These are phyloP conservation scores for Brachionus paranguensis DNA, from an alignment of 1,140 invertebrate genomes.

Conservation along the genomic window DNA sequence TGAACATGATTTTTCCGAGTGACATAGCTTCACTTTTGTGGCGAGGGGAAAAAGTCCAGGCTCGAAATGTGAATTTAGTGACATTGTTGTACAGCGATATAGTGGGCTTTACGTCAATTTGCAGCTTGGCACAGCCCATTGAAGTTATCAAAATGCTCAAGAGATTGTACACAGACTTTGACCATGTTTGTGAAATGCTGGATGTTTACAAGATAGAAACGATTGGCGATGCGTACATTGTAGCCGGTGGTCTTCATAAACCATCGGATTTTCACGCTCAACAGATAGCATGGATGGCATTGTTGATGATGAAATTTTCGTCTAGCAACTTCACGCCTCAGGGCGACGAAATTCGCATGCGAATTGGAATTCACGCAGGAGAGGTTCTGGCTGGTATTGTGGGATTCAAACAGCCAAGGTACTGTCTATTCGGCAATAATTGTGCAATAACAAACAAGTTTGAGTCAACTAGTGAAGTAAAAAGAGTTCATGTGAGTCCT, in stretches of 20 bases:
- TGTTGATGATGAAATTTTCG: constrained; percentile 82
- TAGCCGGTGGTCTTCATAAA: constrained; percentile 60
- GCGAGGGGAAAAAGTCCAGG: constrained; percentile 80
- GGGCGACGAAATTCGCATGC: constrained; percentile 82
- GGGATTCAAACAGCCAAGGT: constrained; percentile 90
- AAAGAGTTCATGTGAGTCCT: background rate
- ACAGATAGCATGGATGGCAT: constrained; percentile 88
- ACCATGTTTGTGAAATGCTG: constrained; percentile 73
- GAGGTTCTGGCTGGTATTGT: constrained; percentile 94
- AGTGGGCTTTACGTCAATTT: constrained; percentile 83
- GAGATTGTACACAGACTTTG: constrained; percentile 82
- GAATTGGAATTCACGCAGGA: constrained; percentile 89
- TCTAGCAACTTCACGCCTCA: constrained; percentile 77
- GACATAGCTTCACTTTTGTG: constrained; percentile 83
- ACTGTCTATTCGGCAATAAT: constrained; percentile 76
- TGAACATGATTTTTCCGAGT: constrained; percentile 87
- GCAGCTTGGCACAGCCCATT: constrained; percentile 47
- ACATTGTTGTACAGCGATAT: constrained; percentile 91
- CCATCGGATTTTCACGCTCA: constrained; percentile 76
- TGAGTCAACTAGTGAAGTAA: constrained; percentile 23
- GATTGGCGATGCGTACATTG: constrained; percentile 53
- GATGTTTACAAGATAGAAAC: constrained; percentile 56
- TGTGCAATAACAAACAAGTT: constrained; percentile 31
- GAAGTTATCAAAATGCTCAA: constrained; percentile 82
- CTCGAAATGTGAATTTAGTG: constrained; percentile 80